Evolutionary conservation across 1,140 invertebrate species (phyloP), one percentile per base, ranked within the genome.

Genomic region (honey bee (Apis mellifera)): DNA sequence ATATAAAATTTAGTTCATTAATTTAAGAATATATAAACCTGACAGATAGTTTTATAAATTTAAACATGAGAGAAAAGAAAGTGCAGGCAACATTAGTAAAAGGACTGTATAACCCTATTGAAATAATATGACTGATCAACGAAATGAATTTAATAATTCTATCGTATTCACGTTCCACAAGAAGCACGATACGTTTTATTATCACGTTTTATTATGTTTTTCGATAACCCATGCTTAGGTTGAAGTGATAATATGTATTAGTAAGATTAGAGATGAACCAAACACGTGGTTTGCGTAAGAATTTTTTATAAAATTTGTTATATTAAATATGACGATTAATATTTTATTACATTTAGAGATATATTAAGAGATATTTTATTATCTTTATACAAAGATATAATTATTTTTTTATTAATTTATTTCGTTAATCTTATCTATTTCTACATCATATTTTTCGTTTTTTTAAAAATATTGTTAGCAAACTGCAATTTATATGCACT

Each of bases 1-100:
- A 11, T 19, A 19, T 15, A 13, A 57, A 26, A 55, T 71, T 83
- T 54, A 78, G 71, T 65, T 42, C 21, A 13, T 72, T 72, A n/a
- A 42, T 12, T 8, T 19, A 55, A 32, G 11, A 11, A 21, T 72
- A 21, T 72, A 5, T 23, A 32, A 9, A 50, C 48, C 21, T 32
- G 48, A 8, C 12, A 9, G 9, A 9, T 1, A 17, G 8, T 21
- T 52, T 52, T n/a, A 42, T 7, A 0, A n/a, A 17, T 48, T n/a
- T 50, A 8, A 52, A 9, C 0, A n/a, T 3, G 48, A 12, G 0
- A 52, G 4, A n/a, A 1, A 66, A 48, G 32, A 21, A 48, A 21
- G 3, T 13, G 32, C 12, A 8, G 2, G n/a, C 9, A 13, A 1
- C 42, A 68, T 1, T 48, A 48, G 7, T 7, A 9, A 17, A 23